phyloP scores from a whole-genome alignment of 2,797 vertebrate genomes.

The Salmo trutta region DNA sequence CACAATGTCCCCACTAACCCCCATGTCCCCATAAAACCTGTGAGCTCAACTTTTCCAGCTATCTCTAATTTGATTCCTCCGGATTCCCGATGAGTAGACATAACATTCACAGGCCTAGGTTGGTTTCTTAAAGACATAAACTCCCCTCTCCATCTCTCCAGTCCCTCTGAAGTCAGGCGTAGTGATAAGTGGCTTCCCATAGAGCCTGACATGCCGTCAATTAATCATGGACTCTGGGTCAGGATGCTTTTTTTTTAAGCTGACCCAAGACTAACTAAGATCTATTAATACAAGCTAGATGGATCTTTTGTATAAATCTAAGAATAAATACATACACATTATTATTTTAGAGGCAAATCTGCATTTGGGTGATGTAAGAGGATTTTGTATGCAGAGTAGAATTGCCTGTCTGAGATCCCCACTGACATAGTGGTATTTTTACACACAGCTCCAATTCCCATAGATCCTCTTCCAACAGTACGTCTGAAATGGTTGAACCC shows the following conservation, averaged over 20 bases:
- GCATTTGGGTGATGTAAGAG: neutral
- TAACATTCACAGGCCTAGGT: constrained; percentile 45
- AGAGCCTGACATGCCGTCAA: constrained; percentile 49
- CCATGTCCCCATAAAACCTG: constrained; percentile 20
- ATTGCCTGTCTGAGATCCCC: neutral
- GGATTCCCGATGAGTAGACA: constrained; percentile 36
- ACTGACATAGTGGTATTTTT: no score
- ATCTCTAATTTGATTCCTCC: constrained; percentile 30
- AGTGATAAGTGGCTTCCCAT: constrained; percentile 54
- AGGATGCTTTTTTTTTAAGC: constrained; percentile 52
- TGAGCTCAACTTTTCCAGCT: constrained; percentile 36
- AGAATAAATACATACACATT: neutral
- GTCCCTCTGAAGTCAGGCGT: constrained; percentile 45
- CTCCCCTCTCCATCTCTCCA: constrained; percentile 5
- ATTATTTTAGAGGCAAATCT: no score
- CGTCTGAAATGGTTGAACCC: neutral
- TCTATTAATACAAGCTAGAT: constrained; percentile 30
- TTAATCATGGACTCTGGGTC: constrained; percentile 42
- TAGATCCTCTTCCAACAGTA: neutral
- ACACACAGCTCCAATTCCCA: no score
- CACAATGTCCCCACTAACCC: neutral
- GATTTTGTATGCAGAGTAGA: neutral
- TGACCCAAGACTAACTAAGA: constrained; percentile 5
- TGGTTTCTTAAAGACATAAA: constrained; percentile 15
- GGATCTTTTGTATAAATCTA: neutral